Base-by-base conservation (phyloP, 2,888 invertebrate genomes). In the Margaritifera margaritifera region DNA sequence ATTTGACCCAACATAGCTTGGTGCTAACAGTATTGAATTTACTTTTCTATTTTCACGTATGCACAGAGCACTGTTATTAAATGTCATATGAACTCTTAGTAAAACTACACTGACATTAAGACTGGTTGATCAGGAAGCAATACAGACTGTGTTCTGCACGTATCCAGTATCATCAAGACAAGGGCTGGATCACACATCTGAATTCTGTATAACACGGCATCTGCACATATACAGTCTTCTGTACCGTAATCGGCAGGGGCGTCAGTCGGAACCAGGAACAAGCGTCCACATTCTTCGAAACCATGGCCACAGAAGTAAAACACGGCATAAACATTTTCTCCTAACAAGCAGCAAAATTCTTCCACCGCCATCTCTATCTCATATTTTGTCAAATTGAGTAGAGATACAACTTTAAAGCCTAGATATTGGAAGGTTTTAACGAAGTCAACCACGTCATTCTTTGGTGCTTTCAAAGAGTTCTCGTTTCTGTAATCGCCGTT, bases 301-400 rank as follows among this genome's bases (percentile, higher is more conserved):
- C 91, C 91, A 74, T 91, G 91, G 1, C 91, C 91, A 69, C 89
- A 90, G 75, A 90, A 91, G 75, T 90, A 91, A 64, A 87, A 86
- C 58, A 87, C 84, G 61, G 78, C 81, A 74, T 85, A 86, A 6
- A 86, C 90, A 31, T 89, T 90, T 42, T 83, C 80, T 25, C 88
- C 88, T n/a, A 91, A 77, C 50, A 91, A 79, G 69, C 87, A 82
- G 62, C 85, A 82, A 76, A 90, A 91, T 66, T 89, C 87, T 20
- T 83, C 69, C n/a, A 91, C 86, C 18, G 90, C 87, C 64, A 84
- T 83, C 56, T 84, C 78, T 87, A 90, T 90, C 71, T 91, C 91
- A 6, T 78, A 79, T 52, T 89, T 81, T 5, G 89, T 89, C 70
- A 91, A 77, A 80, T 91, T 90, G 4, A 90, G 82, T 22, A 91